Conservation (phyloP, 2,113 vertebrate species). For the Oreochromis tanganicae region DNA sequence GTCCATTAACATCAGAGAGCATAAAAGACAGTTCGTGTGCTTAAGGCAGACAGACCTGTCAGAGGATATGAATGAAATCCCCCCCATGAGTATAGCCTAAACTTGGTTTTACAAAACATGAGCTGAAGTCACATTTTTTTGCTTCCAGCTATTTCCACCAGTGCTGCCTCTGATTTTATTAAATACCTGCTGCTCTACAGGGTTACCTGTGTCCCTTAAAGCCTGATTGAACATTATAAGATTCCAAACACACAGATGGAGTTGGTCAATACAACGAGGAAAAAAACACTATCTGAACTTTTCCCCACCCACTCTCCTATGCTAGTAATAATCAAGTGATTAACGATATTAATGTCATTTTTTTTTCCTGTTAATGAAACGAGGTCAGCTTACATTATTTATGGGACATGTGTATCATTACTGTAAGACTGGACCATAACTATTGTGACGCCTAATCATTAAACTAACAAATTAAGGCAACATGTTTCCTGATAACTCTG, state of each 20-base stretch:
- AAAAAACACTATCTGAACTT: not conserved
- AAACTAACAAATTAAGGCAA: not conserved
- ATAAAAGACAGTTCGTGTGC: not conserved
- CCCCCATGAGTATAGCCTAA: not conserved
- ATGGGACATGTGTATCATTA: not conserved
- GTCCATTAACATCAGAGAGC: not conserved
- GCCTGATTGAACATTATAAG: not conserved
- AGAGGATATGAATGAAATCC: not conserved
- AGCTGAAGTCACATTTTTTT: not conserved
- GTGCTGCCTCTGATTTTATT: not conserved
- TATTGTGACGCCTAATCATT: not conserved
- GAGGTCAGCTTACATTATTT: not conserved
- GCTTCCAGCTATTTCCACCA: not conserved
- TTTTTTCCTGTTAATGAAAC: not conserved
- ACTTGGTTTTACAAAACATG: not conserved
- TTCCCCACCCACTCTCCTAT: not conserved
- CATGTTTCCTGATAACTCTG: not conserved
- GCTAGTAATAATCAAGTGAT: not conserved
- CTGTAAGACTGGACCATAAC: not conserved
- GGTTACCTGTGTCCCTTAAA: not conserved
- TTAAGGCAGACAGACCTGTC: not conserved
- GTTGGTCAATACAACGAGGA: accelerated
- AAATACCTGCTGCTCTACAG: not conserved
- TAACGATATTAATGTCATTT: not conserved
- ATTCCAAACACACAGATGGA: not conserved